Conservation (phyloP, 2,113 vertebrate genomes). For the Crypturellus undulatus region DNA sequence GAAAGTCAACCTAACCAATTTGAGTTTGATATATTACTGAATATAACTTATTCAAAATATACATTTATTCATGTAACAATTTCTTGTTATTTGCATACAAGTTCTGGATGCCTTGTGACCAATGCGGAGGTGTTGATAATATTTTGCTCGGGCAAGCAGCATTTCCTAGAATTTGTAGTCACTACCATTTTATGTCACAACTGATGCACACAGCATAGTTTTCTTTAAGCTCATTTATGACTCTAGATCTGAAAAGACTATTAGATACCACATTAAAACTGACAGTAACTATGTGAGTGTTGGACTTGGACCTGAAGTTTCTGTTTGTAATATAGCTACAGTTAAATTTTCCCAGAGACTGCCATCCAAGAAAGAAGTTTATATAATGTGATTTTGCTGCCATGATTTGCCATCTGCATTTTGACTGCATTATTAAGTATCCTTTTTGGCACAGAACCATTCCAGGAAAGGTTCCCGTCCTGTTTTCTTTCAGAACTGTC, state of each 20-base stretch:
- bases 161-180: not conserved
- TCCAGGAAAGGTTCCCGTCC: not conserved
- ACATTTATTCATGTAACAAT: not conserved
- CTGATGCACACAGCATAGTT: not conserved
- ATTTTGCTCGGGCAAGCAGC: not conserved
- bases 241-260: not conserved
- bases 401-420: not conserved
- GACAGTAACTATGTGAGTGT: not conserved
- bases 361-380: not conserved
- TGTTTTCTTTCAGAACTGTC: not conserved
- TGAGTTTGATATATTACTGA: not conserved
- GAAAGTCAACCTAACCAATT: not conserved
- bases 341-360: not conserved
- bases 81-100: not conserved
- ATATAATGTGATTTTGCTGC: not conserved
- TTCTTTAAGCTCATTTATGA: not conserved
- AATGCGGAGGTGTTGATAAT: not conserved
- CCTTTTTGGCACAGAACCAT: not conserved
- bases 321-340: not conserved
- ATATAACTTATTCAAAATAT: not conserved
- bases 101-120: not conserved
- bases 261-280: not conserved
- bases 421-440: not conserved
- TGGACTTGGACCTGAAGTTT: not conserved
- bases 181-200: not conserved